Evolutionary conservation across 53 echinoderm and acorn worm genomes (phyloP).

Genomic region (Hippasteria phrygiana): DNA sequence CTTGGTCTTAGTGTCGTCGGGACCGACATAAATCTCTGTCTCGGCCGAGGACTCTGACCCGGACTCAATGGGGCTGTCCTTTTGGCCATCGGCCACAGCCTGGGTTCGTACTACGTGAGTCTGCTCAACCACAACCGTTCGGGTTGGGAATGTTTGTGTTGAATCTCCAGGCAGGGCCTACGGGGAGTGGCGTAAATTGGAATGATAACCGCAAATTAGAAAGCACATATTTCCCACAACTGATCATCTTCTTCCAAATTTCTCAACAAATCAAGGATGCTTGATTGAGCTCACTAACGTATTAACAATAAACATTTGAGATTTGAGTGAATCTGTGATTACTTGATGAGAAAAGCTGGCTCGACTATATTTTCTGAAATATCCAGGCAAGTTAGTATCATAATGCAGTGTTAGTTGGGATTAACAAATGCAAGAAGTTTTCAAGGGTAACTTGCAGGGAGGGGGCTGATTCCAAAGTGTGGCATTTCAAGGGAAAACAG

Average conservation of each 20-base stretch:
- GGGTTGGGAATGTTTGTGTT: conserved; percentile 61
- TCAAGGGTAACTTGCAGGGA: not conserved
- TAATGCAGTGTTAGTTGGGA: conserved; percentile 21
- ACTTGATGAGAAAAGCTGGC: too few relatives aligned
- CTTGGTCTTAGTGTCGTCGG: conserved; percentile 57
- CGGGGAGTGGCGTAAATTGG: conserved; percentile 56
- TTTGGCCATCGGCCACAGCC: conserved; percentile 45
- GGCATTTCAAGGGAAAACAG: not conserved
- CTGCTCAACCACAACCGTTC: conserved; percentile 86
- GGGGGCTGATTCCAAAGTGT: not conserved
- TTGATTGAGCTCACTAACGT: too few relatives aligned
- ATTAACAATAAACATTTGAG: too few relatives aligned
- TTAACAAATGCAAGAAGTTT: not conserved
- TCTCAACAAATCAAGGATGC: too few relatives aligned
- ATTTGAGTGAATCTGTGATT: too few relatives aligned
- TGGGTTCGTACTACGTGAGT: conserved; percentile 79
- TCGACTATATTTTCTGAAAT: not conserved
- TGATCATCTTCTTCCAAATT: not conserved
- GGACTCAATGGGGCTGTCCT: conserved; percentile 75
- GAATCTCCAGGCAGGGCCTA: conserved; percentile 65
- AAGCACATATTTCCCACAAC: not conserved
- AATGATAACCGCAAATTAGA: conserved; percentile 40
- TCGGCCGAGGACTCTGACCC: conserved; percentile 85
- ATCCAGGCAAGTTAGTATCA: conserved; percentile 40
- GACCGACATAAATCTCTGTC: conserved; percentile 86